Conservation (phyloP, 2,888 invertebrate genomes). For the Cryptophagus acutangulus region DNA sequence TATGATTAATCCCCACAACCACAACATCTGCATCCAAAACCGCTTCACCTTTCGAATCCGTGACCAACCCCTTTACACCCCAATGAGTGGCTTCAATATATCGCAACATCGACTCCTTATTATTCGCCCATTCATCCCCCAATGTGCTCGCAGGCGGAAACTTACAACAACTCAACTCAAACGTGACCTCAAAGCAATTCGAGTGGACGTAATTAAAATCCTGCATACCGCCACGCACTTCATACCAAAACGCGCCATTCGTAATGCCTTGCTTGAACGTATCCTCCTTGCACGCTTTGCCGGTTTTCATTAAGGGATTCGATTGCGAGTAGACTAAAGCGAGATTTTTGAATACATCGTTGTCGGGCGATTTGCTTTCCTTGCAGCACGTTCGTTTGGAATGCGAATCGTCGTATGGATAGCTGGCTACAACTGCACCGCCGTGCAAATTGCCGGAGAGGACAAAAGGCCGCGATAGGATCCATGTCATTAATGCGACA, state of each 20-base stretch:
- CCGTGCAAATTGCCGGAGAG: slow-evolving; percentile 93
- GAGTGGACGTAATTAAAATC: slow-evolving; percentile 96
- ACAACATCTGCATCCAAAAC: slow-evolving; percentile 70
- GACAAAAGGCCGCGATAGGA: slow-evolving; percentile 80
- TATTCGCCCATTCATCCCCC: slow-evolving; percentile 75
- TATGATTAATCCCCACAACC: slow-evolving; percentile 74
- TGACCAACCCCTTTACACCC: slow-evolving; percentile 64
- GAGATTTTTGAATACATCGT: slow-evolving; percentile 72
- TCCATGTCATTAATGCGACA: slow-evolving; percentile 83
- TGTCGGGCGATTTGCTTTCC: slow-evolving; percentile 76
- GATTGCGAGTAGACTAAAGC: slow-evolving; percentile 71
- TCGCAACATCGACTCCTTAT: slow-evolving; percentile 77
- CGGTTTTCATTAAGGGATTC: slow-evolving; percentile 70
- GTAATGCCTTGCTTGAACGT: slow-evolving; percentile 75
- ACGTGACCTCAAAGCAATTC: slow-evolving; percentile 94
- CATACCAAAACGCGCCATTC: slow-evolving; percentile 92
- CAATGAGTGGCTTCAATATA: slow-evolving; percentile 79
- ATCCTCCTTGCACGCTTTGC: slow-evolving; percentile 68
- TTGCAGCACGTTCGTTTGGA: slow-evolving; percentile 62
- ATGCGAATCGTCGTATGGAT: slow-evolving; percentile 93
- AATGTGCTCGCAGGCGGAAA: slow-evolving; percentile 72
- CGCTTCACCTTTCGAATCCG: slow-evolving; percentile 56
- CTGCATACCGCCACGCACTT: slow-evolving; percentile 91
- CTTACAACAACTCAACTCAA: slow-evolving; percentile 95
- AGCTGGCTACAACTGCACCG: slow-evolving; percentile 96